These are phyloP conservation scores for Arremon brunneinucha DNA, from an alignment of 2,797 vertebrate species.

Conservation along the genomic window DNA sequence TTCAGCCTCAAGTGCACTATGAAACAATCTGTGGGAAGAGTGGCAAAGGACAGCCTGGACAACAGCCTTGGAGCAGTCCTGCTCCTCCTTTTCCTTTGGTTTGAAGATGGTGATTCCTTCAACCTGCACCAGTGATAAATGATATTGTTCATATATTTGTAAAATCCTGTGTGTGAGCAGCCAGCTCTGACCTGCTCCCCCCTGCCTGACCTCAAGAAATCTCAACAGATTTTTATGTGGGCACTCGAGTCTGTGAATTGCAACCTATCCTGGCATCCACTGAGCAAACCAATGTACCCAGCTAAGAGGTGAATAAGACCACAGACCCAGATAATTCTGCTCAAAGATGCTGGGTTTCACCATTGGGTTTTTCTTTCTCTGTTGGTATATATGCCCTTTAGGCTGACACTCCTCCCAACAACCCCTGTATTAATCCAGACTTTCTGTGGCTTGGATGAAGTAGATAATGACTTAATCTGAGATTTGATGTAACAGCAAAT, in stretches of 20 bases:
- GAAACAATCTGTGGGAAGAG: neutral
- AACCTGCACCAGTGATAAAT: neutral
- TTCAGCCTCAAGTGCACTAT: neutral
- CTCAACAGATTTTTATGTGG: accelerated
- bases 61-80: neutral
- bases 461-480: neutral
- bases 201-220: neutral
- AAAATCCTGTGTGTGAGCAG: neutral
- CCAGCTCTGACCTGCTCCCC: neutral
- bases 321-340: neutral
- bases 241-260: neutral
- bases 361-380: neutral
- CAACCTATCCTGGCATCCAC: neutral
- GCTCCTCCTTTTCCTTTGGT: neutral
- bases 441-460: neutral
- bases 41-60: neutral
- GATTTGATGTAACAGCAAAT: neutral
- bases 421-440: neutral
- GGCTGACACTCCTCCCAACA: neutral
- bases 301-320: neutral
- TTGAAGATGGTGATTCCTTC: neutral
- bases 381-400: neutral
- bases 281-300: neutral
- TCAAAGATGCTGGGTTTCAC: neutral
- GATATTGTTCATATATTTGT: neutral